Percentiles rank a stretch among this genome's conserved stretches.
phyloP scores from a whole-genome alignment of 37 sponge, comb jelly and placozoan species.

The Ianthella basta region DNA sequence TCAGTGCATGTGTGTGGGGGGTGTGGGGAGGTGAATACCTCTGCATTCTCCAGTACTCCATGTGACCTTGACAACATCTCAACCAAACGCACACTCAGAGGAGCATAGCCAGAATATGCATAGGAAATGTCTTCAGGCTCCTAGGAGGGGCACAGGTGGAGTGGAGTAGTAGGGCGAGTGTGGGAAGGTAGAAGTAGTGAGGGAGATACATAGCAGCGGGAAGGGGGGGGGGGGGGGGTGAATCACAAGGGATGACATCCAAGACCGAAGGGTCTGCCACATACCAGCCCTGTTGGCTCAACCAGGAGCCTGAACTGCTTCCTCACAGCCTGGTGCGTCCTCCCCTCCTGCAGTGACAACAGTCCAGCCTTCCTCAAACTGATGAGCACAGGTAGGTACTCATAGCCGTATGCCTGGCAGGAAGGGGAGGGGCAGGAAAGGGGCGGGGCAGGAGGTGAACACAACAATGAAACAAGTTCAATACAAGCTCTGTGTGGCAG shows the following conservation, averaged over 20 bases:
- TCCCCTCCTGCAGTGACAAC: constrained; percentile 74
- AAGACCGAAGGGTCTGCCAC: background rate
- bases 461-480: no score
- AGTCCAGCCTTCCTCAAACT: constrained; percentile 87
- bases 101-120: constrained; percentile 97
- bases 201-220: background rate
- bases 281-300: constrained; percentile 48
- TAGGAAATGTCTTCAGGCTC: constrained; percentile 86
- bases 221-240: background rate
- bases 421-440: background rate
- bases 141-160: background rate
- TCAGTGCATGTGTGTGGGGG: background rate
- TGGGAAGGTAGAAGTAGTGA: background rate
- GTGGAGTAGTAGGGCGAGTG: background rate
- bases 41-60: constrained; percentile 62
- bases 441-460: background rate
- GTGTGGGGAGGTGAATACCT: constrained; percentile 44
- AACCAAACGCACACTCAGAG: constrained; percentile 86
- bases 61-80: constrained; percentile 68
- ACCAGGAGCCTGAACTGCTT: constrained; percentile 60
- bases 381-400: constrained; percentile 78
- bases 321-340: constrained; percentile 59
- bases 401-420: constrained; percentile 79
- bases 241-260: background rate
- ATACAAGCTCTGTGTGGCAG: no score